These are phyloP conservation scores for Rattus rattus DNA, from an alignment of 2,113 vertebrate species.

Conservation along the genomic window DNA sequence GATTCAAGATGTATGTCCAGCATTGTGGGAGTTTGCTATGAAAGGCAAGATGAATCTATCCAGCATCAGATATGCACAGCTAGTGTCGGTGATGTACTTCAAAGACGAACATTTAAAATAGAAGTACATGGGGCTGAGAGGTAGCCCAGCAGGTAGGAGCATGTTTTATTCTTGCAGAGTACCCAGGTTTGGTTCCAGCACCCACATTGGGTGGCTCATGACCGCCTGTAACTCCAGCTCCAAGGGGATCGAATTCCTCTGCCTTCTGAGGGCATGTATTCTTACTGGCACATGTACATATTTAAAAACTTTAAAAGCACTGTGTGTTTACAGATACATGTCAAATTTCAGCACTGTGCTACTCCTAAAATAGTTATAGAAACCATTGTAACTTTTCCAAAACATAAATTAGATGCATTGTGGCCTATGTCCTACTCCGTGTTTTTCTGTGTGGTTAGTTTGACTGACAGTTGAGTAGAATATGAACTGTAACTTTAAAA, in stretches of 20 bases:
- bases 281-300: background rate
- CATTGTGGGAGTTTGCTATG: background rate
- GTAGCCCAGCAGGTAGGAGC: too few relatives aligned
- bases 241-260: background rate
- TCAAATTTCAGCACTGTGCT: background rate
- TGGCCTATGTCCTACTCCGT: background rate
- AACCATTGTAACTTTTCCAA: background rate
- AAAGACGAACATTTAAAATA: background rate
- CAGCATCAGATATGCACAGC: background rate
- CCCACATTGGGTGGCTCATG: background rate
- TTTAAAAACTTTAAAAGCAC: background rate
- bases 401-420: background rate
- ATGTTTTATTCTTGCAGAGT: too few relatives aligned
- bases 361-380: background rate
- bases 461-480: background rate
- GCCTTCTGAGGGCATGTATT: background rate
- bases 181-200: background rate
- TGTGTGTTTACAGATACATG: background rate
- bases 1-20: background rate
- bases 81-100: background rate
- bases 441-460: background rate
- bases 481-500: background rate
- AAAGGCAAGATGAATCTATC: background rate
- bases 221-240: background rate
- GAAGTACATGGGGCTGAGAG: background rate